phyloP scores from a whole-genome alignment of 2,888 invertebrate genomes.

The Diabrotica balteata region DNA sequence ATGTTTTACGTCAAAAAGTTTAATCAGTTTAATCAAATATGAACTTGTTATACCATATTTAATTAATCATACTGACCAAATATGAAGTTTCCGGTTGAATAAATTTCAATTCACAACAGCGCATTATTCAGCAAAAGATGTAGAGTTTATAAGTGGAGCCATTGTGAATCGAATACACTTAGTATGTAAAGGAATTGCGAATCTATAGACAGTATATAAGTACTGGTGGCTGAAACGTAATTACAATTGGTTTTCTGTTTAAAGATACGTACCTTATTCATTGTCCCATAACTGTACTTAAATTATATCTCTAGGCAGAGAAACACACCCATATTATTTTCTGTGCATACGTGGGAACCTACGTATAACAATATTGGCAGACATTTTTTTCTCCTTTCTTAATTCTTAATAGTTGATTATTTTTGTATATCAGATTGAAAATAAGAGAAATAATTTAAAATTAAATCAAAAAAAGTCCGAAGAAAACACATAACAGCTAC shows the following conservation, averaged over 20 bases:
- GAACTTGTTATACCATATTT: too few relatives aligned
- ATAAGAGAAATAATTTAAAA: too few relatives aligned
- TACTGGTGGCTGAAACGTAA: conserved; percentile 28
- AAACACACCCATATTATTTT: conserved; percentile 45
- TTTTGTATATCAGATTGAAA: too few relatives aligned
- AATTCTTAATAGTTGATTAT: too few relatives aligned
- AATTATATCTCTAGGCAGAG: conserved; percentile 47
- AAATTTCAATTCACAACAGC: neutral
- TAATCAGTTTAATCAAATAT: too few relatives aligned
- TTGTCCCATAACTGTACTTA: conserved; percentile 50
- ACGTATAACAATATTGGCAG: neutral
- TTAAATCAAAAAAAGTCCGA: too few relatives aligned
- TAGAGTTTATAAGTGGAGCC: neutral
- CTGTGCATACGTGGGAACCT: conserved; percentile 27
- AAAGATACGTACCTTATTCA: conserved; percentile 36
- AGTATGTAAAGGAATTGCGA: neutral
- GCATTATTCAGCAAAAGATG: neutral
- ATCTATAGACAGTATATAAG: conserved; percentile 13
- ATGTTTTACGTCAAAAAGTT: too few relatives aligned
- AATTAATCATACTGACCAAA: too few relatives aligned
- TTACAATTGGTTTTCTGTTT: conserved; percentile 21
- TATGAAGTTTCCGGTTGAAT: neutral
- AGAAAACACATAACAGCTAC: too few relatives aligned
- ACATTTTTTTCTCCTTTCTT: too few relatives aligned
- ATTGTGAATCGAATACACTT: neutral